Evolutionary conservation across 2,113 vertebrate genomes (phyloP), one percentile per base, ranked within the genome.

Genomic region (Esox niger): DNA sequence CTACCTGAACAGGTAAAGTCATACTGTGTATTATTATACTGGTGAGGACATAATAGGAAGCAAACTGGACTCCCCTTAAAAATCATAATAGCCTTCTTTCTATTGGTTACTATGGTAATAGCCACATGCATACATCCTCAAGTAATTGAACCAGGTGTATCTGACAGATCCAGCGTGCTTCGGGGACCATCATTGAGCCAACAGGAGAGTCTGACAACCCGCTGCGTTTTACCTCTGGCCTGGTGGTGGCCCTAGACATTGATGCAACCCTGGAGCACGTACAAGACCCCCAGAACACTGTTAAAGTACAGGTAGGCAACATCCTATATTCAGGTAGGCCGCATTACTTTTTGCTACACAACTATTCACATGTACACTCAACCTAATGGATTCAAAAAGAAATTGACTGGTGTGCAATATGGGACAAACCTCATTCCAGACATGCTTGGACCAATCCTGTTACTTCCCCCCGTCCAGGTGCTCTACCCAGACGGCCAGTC

Each of bases 141-240:
- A 6, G 10, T 11, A 35, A 9, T 46, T 13, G 10, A 60, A 25
- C 15, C 9, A 29, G 23, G 38, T 25, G 26, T 46, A 43, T 29
- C 25, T 55, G 0, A 23, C 79, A 99, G 97, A 93, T 98, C 73
- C 94, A 98, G 10, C 91, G 86, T 62, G 96, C 95, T 0, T 93
- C 94, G 0, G 95, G 97, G 21, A 94, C 91, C 60, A 98, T 99
- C 81, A 96, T 97, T 0, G 96, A 99, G 80, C 97, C 97, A 0
- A 95, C 95, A 0, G 97, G 95, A 0, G 97, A 98, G 79, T 99
- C 97, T 0, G 97, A 99, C 77, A 99, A 98, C 82, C 95, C 97
- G 0, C 82, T 98, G 82, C 86, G 92, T 49, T 99, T 99, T 84
- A 98, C 97, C 0, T 91, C 95, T 0, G 97, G 97, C 4, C 84